Base-by-base conservation (phyloP, 2,113 vertebrate genomes). In the Crotalus tigris region DNA sequence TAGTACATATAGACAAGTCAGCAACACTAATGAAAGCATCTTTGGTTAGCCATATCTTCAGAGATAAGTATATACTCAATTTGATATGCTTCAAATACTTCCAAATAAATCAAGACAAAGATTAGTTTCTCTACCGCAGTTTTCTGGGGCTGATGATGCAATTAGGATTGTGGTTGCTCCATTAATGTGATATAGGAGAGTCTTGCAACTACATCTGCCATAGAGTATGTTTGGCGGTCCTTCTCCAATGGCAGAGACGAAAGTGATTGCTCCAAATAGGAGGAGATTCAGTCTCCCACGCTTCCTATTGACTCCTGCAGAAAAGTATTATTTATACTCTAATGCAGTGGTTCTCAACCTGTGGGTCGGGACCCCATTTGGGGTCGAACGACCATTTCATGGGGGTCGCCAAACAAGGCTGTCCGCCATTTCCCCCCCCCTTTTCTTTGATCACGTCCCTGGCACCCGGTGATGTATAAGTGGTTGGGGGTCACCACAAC, bases 1-100 rank as follows among this genome's bases (percentile, higher is more conserved):
- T 81, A 44, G 69, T 81, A 87, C 87, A 89, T 58, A 53, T 53
- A 91, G 87, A 54, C 24, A 89, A 86, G 89, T 95, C 93, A 88
- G 19, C 6, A 91, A 44, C 6, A 88, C 39, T 69, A 91, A 88
- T 91, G 39, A 91, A 91, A 46, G 29, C 46, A 44, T 95, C 53
- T 2, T 93, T 93, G 9, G 2, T 53, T 59, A 15, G 44, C 33
- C 12, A 46, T 59, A 94, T n/a, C 29, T 39, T 87, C 75, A 21
- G 49, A 93, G 85, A 46, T 46, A 58, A 17, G 75, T 64, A 23
- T 0, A 0, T 33, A 64, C 57, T 89, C 57, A 46, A 10, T 57
- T 44, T 86, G 15, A 12, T 0, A 13, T 33, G 54, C 46, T 7
- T 49, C 54, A 61, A 44, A 21, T 57, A 87, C 29, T 54, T 55